Conservation (phyloP, 2,888 invertebrate genomes). For the Galerucella calmariensis region DNA sequence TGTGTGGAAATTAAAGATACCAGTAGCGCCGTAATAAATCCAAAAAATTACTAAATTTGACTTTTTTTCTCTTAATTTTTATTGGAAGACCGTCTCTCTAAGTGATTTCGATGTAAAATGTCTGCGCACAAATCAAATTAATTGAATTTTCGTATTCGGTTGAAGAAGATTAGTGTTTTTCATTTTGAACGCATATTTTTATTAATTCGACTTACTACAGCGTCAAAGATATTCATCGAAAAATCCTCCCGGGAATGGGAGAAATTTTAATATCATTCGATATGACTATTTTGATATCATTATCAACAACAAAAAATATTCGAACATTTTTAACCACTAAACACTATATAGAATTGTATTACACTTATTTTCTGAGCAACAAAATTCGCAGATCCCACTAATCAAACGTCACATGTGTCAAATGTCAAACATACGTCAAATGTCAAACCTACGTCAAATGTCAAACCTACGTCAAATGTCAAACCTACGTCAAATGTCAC, state of each 20-base stretch:
- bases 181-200: background rate
- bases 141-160: background rate
- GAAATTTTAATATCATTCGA: background rate
- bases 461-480: background rate
- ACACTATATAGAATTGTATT: background rate
- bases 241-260: background rate
- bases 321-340: background rate
- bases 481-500: background rate
- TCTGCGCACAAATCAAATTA: background rate
- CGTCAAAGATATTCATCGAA: background rate
- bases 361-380: conserved; percentile 1
- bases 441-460: background rate
- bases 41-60: background rate
- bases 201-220: background rate
- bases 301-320: no score
- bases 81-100: conserved; percentile 15
- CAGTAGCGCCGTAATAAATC: background rate
- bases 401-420: no score
- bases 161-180: background rate
- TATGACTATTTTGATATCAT: background rate
- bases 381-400: background rate
- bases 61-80: conserved; percentile 3
- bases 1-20: background rate
- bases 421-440: no score
- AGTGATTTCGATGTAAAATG: conserved; percentile 20